Evolutionary conservation across 2,888 invertebrate species (phyloP), one percentile per base, ranked within the genome.

Genomic region (Lepidocyrtoides sp.): DNA sequence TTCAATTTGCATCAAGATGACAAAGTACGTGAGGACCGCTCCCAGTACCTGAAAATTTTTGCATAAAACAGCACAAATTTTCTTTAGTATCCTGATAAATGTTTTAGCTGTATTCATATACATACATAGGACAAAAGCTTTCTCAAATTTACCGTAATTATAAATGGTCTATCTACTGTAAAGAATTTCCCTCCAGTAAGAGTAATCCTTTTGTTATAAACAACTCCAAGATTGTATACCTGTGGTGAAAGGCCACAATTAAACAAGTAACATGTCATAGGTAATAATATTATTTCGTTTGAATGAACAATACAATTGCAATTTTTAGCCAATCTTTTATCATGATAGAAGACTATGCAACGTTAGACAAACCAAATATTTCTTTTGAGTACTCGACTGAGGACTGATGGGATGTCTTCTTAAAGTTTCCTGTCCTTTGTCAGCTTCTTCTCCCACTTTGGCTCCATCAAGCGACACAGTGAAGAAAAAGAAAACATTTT

Each of bases 111-210:
- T 23, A 23, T 26, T 29, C 14, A 77, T 1, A 51, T 26, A 8
- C 4, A 26, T 26, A 14, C 10, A 51, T 29, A n/a, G 2, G 5
- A n/a, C n/a, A n/a, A n/a, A n/a, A n/a, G n/a, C n/a, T n/a, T n/a
- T n/a, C n/a, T n/a, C n/a, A n/a, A n/a, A n/a, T n/a, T n/a, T n/a
- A 93, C 93, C n/a, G 93, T 94, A 3, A 94, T 89, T n/a, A 94
- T 92, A 23, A 94, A 93, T 8, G 94, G 94, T 20, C 93, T 72
- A 48, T 94, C 93, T 77, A 94, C 75, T 0, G 75, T 36, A 72
- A 94, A 94, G 60, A 88, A 94, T 81, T 93, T 93, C 20, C 93
- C 94, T 48, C 93, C 94, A 0, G 94, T 93, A n/a, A 94, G 60
- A 12, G 92, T 92, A 69, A 94, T 93, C 26, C 85, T 92, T 60